phyloP scores from a whole-genome alignment of 2,797 vertebrate genomes.

The Parambassis ranga region DNA sequence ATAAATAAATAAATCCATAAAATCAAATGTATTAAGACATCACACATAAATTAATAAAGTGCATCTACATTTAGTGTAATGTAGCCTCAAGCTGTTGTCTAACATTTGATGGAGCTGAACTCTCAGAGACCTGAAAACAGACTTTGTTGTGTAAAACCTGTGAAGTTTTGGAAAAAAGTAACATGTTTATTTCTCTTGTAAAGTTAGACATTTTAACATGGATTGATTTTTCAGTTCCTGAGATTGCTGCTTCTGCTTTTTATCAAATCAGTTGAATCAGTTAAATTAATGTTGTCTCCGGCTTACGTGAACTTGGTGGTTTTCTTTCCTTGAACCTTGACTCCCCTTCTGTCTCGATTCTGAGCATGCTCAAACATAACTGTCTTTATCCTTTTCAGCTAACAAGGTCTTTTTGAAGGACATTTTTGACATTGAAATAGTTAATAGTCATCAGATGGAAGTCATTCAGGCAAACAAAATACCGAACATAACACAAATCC shows the following conservation, averaged over 20 bases:
- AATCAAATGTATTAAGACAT: too few species aligned
- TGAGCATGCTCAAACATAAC: not conserved
- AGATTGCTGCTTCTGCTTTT: not conserved
- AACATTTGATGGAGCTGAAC: not conserved
- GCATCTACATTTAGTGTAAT: too few species aligned
- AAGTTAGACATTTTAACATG: not conserved
- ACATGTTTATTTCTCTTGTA: too few species aligned
- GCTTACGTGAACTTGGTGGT: not conserved
- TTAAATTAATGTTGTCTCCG: not conserved
- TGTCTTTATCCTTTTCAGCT: not conserved
- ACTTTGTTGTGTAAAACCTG: not conserved
- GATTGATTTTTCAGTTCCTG: too few species aligned
- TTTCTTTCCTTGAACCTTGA: conserved; percentile 5
- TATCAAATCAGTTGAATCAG: not conserved
- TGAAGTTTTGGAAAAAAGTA: too few species aligned
- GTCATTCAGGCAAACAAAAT: not conserved
- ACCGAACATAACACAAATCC: not conserved
- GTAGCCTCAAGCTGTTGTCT: not conserved
- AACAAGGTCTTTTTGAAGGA: not conserved
- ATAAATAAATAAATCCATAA: not conserved
- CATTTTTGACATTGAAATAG: not conserved
- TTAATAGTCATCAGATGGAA: not conserved
- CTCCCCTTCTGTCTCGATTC: not conserved
- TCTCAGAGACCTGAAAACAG: not conserved
- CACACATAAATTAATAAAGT: too few species aligned